Conservation (phyloP, 2,113 vertebrate genomes). For the Canis aureus region DNA sequence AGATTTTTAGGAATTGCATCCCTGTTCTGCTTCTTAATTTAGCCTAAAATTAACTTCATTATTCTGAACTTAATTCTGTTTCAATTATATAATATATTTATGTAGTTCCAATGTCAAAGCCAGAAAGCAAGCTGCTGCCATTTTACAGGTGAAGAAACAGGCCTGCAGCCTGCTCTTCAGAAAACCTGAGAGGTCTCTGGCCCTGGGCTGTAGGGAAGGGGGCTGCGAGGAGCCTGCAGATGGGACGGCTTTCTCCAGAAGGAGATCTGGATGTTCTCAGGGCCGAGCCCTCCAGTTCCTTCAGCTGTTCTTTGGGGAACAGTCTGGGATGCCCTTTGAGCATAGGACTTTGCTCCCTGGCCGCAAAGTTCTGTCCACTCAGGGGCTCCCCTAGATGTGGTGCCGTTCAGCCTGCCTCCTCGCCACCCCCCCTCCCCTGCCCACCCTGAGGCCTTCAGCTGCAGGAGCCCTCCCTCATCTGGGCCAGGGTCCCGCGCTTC, state of each 20-base stretch:
- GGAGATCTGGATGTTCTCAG: neutral
- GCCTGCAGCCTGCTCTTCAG: neutral
- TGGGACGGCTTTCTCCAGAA: neutral
- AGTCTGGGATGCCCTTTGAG: neutral
- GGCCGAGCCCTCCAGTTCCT: neutral
- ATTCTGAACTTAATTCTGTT: slow-evolving; percentile 2
- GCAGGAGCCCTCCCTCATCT: neutral
- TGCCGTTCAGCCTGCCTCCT: neutral
- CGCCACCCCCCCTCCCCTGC: neutral
- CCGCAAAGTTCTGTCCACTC: neutral
- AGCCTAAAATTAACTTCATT: neutral
- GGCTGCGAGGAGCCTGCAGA: neutral
- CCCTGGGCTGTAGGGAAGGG: neutral
- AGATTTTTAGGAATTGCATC: neutral
- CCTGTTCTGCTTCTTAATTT: neutral
- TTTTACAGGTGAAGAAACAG: neutral
- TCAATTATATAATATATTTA: slow-evolving; percentile 4
- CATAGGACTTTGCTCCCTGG: neutral
- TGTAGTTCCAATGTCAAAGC: neutral
- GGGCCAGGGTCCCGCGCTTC: slow-evolving; percentile 52
- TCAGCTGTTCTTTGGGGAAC: neutral
- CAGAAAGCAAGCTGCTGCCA: neutral
- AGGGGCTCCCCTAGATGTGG: accelerated
- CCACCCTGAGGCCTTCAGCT: neutral
- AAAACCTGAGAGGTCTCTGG: neutral